Evolutionary conservation across 2,797 vertebrate genomes (phyloP).

Genomic region (Macropus fuliginosus): DNA sequence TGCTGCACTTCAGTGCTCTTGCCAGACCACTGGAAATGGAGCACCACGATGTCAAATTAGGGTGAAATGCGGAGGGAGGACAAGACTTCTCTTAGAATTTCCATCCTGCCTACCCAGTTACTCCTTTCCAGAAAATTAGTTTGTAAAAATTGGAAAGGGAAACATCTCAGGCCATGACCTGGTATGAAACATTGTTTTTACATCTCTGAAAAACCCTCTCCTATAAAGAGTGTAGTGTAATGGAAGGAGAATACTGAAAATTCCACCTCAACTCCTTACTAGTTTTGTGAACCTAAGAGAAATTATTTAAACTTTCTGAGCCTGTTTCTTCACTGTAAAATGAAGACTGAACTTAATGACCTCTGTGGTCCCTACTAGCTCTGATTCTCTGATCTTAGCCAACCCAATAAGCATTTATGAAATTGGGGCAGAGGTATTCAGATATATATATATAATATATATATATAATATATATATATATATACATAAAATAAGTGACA

Average conservation of each 20-base stretch:
- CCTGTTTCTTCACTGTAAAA: not conserved
- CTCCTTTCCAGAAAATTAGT: not conserved
- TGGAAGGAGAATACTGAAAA: not conserved
- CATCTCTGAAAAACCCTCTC: not conserved
- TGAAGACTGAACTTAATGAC: not conserved
- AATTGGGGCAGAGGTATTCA: no score
- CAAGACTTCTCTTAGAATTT: not conserved
- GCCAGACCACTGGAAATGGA: not conserved
- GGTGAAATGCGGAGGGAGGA: slow-evolving; percentile 9
- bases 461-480: no score
- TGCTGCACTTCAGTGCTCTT: accelerated
- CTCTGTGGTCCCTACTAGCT: not conserved
- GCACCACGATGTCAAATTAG: not conserved
- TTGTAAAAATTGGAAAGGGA: not conserved
- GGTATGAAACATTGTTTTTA: not conserved
- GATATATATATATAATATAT: no score
- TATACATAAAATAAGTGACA: no score
- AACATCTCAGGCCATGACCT: not conserved
- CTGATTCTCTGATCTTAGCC: not conserved
- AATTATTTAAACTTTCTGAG: not conserved
- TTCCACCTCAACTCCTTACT: not conserved
- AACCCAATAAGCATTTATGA: not conserved
- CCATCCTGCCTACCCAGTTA: not conserved
- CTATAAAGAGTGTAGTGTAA: not conserved
- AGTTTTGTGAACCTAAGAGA: not conserved